Evolutionary conservation across 2,797 vertebrate species (phyloP), one percentile per base, ranked within the genome.

Genomic region (Gouania willdenowi): DNA sequence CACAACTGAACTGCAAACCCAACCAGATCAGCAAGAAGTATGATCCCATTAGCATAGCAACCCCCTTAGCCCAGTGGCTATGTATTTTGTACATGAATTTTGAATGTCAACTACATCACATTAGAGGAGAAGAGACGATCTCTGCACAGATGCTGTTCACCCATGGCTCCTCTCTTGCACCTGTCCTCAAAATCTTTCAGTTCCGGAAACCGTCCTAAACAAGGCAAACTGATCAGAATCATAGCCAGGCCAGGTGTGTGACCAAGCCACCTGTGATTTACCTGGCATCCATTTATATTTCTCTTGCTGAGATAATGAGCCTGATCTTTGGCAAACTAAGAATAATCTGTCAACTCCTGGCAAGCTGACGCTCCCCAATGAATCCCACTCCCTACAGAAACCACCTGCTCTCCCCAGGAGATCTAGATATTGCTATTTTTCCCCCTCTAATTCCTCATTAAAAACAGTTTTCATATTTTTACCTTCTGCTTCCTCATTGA

Each of bases 181-280:
- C 75, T 81, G 81, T 69, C 37, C 33, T 50, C 4, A 11, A 78
- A 73, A 15, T 84, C 46, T 64, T 21, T 11, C 17, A 46, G 35
- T 44, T 26, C 29, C 46, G 48, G 59, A 63, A 66, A 40, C 33
- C 11, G 9, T 72, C 54, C 65, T 43, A 58, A 76, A 77, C 76
- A 61, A 66, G 64, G 67, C 23, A 39, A 71, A 70, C 22, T 16
- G 18, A 67, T 78, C 68, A 55, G 56, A 72, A 75, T 75, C 56
- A 19, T 16, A 59, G 65, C 68, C 79, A 75, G 59, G 54, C 57
- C 46, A 63, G 54, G 67, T 77, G 66, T 71, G 58, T 68, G 70
- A 73, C 76, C 75, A 52, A 31, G 77, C 66, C 82, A 80, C 71
- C 71, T 75, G 75, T 72, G 76, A 63, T 52, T 75, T 67, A 54